These are phyloP conservation scores for Sarcophaga caerulescens DNA, from an alignment of 2,888 invertebrate species.

Conservation along the genomic window DNA sequence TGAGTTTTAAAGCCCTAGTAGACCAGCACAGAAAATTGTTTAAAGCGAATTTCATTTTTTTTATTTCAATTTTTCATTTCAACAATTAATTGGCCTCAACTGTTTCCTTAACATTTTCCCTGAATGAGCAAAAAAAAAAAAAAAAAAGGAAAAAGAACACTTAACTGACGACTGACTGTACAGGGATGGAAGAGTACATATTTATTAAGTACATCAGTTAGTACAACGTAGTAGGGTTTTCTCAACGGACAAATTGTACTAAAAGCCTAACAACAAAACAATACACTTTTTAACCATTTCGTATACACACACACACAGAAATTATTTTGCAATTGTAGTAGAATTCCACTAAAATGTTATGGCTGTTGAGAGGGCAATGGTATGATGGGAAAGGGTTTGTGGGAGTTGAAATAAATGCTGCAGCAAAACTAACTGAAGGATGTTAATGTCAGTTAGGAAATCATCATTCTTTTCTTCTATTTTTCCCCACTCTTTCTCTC, in stretches of 20 bases:
- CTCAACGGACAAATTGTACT: constrained; percentile 31
- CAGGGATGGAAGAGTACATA: neutral
- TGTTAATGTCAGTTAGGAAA: constrained; percentile 63
- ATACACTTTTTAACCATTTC: neutral
- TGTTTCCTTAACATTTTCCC: neutral
- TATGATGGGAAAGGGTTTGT: no score
- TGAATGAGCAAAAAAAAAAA: no score
- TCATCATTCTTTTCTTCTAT: constrained; percentile 44
- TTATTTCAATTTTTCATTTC: neutral
- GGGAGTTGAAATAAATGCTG: neutral
- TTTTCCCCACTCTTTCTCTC: no score
- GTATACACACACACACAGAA: neutral
- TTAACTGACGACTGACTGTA: neutral
- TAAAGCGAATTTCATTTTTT: neutral
- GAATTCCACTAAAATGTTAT: no score
- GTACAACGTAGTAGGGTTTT: neutral
- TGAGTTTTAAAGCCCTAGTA: no score
- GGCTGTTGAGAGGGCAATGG: no score
- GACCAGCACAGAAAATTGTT: neutral
- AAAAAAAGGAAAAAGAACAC: neutral
- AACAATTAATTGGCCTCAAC: constrained; percentile 15
- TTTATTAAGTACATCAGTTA: neutral
- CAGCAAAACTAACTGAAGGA: constrained; percentile 19
- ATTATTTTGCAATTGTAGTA: no score
- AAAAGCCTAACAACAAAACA: constrained; percentile 47